Base-by-base conservation (phyloP, 2,888 invertebrate species). In the Isoperla grammatica region DNA sequence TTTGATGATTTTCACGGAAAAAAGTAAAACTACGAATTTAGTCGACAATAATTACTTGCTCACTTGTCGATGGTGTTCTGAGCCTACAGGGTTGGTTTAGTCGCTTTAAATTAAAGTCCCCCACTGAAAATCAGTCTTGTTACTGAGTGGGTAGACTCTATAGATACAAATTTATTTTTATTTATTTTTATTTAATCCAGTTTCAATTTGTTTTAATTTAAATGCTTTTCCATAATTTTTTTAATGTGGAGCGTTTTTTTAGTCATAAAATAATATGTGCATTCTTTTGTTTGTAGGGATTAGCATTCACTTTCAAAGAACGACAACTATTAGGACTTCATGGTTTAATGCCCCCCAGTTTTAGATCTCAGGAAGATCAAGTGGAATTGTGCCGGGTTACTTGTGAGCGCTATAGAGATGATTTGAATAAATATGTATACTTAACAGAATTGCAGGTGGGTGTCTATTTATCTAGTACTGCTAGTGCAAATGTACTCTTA, bases 321-420 rank as follows among this genome's bases (percentile, higher is more conserved):
- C 83, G 99, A 56, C 97, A 98, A 79, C 84, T 90, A 20, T 82
- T 99, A 69, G 97, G 98, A 66, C 91, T 99, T 69, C 97, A 97
- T 72, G 99, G 99, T 9, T 81, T 99, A 29, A 85, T 98, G 73
- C 98, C 99, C 8, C 94, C 98, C 1, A 85, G 92, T 67, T 92
- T 95, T 74, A 94, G 97, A 79, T 86, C 88, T 1, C 93, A 95
- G 76, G 94, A 94, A 71, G 92, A 95, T 72, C 95, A 96, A 72
- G 79, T 95, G 68, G 87, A 92, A 69, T 84, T 96, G 57, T 95
- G 96, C 74, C 84, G 90, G 75, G 88, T 90, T 71, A 95, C 96
- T 64, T 84, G 98, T 60, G 85, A 89, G 73, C 85, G 95, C 70
- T 93, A 95, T 71, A 84, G 88, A 66, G 93, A 94, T 72, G 90